These are phyloP conservation scores for Diachrysia chrysitis DNA, from an alignment of 2,888 invertebrate species.

Conservation along the genomic window DNA sequence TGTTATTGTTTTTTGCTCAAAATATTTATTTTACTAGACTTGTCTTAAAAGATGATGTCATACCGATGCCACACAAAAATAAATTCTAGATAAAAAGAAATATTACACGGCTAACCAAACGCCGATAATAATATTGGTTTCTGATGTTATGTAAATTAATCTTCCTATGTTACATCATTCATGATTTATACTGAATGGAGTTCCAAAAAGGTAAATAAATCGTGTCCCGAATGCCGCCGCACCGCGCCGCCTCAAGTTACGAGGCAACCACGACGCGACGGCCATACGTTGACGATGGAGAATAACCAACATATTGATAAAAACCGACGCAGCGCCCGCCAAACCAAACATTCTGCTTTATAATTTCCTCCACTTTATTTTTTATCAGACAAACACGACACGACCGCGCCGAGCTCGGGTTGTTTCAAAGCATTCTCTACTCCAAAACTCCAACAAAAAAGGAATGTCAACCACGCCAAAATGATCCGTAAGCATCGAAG, in stretches of 20 bases:
- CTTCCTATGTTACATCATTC: conserved; percentile 49
- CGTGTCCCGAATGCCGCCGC: conserved; percentile 28
- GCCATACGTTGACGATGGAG: conserved; percentile 31
- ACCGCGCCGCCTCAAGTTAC: conserved; percentile 26
- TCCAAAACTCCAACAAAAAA: conserved; percentile 66
- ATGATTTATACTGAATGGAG: conserved; percentile 54
- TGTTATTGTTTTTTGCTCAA: background rate
- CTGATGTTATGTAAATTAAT: background rate
- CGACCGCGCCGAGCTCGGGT: conserved; percentile 63
- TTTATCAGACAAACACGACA: conserved; percentile 67
- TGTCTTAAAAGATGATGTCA: background rate
- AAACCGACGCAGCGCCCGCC: conserved; percentile 66
- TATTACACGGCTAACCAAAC: background rate
- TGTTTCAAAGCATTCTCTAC: conserved; percentile 60
- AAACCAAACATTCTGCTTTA: conserved; percentile 71
- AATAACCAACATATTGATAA: conserved; percentile 63
- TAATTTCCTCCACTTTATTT: conserved; percentile 76
- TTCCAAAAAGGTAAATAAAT: conserved; percentile 55
- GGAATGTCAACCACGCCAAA: conserved; percentile 86
- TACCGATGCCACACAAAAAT: background rate
- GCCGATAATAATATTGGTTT: background rate
- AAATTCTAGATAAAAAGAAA: background rate
- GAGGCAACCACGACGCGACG: conserved; percentile 23
- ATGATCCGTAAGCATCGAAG: conserved; percentile 86
- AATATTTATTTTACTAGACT: background rate